Percentiles rank a stretch among this genome's conserved stretches.
phyloP scores from a whole-genome alignment of 2,888 invertebrate species.

The Heliconius ismenius region DNA sequence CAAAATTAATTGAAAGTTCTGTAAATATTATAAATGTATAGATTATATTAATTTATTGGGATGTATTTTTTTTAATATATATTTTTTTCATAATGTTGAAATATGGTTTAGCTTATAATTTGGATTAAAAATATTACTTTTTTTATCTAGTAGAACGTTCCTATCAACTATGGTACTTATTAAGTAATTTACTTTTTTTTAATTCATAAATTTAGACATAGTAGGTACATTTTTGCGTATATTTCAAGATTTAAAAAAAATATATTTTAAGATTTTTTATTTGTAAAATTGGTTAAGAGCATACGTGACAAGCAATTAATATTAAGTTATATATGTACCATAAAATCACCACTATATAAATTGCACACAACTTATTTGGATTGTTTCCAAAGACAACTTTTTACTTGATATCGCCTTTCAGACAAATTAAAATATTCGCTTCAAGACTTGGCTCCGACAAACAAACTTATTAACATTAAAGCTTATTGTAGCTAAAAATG shows the following conservation, averaged over 20 bases:
- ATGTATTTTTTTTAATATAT: too few species aligned
- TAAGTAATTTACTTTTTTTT: too few species aligned
- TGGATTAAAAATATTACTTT: background rate
- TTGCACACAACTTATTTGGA: slow-evolving; percentile 12
- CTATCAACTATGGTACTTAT: background rate
- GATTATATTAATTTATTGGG: background rate
- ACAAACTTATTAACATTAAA: slow-evolving; percentile 17
- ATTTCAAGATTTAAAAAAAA: background rate
- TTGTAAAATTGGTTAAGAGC: background rate
- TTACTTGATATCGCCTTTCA: slow-evolving; percentile 19
- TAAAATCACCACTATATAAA: background rate
- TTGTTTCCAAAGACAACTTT: slow-evolving; percentile 13
- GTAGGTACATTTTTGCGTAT: background rate
- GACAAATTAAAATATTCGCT: slow-evolving; percentile 17
- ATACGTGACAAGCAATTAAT: background rate
- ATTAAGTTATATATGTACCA: too few species aligned
- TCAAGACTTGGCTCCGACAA: slow-evolving; percentile 11
- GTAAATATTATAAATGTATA: background rate
- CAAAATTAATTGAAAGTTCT: background rate
- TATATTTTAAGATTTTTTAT: background rate
- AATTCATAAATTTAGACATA: background rate
- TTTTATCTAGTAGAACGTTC: background rate
- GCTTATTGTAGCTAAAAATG: slow-evolving; percentile 14
- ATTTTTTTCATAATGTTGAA: too few species aligned
- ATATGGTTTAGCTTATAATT: too few species aligned